Base-by-base conservation (phyloP, 2,113 vertebrate species). In the Ophiodon elongatus region DNA sequence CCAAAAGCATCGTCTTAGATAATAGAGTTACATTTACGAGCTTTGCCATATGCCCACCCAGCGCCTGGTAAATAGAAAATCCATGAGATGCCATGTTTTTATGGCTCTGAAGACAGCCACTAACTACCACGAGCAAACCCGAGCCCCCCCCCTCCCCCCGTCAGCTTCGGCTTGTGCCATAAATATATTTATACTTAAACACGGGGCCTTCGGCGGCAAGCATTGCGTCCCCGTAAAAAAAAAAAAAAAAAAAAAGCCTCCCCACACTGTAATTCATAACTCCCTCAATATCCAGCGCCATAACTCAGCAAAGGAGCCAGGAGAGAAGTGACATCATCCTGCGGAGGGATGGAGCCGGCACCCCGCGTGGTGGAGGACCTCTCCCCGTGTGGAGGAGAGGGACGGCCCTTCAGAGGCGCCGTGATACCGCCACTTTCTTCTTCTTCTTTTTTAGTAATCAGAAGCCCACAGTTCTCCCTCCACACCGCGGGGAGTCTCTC, bases 31-130 rank as follows among this genome's bases (percentile, higher is more conserved):
- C 90, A 73, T 90, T 92, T 88, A 94, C 73, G 89, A 93, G 87
- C 76, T 10, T n/a, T 78, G 85, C 89, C 88, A 88, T 87, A 90
- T 88, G 89, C 87, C 83, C 88, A 88, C 91, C 91, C 88, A 83
- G 83, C n/a, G 88, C 83, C 89, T 86, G 91, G 85, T 88, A 93
- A 92, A 94, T 87, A 90, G 89, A 82, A 89, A 91, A 93, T 90
- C 93, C 91, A 91, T 87, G 88, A 82, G 88, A 89, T 85, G 84
- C 89, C 82, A 90, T 83, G 79, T 88, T 92, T 91, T 93, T 91
- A 92, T 67, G 84, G 80, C 80, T 80, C 45, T 35, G 79, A 75
- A 86, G 89, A 90, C 89, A 82, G 87, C 88, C 47, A 87, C 92
- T 90, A 91, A 89, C 91, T 82, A 86, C 84, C 85, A 80, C 5